A percentile compares a stretch with the other conserved stretches of the same genome.
These are phyloP conservation scores for Sphenodon punctatus DNA, from an alignment of 2,797 vertebrate species.

Conservation along the genomic window DNA sequence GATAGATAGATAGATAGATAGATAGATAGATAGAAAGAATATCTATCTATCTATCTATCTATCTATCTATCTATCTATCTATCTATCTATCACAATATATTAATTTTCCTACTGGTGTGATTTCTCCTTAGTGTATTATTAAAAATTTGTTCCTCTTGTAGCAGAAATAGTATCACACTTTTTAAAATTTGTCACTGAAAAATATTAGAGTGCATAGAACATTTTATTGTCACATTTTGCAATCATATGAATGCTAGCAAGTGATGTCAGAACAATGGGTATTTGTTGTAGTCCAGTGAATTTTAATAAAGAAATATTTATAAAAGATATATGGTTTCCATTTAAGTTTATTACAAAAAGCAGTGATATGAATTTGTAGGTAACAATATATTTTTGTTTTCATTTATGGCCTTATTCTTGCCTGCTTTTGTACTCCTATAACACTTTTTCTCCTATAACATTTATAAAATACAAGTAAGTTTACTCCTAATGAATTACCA, in stretches of 20 bases:
- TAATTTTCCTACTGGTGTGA: no score
- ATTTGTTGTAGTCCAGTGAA: background rate
- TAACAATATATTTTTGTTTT: background rate
- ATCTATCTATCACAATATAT: no score
- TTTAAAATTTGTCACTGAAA: background rate
- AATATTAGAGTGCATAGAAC: background rate
- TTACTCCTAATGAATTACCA: slow-evolving; percentile 15
- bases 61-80: no score
- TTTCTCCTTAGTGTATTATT: background rate
- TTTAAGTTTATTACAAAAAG: background rate
- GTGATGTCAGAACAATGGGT: background rate
- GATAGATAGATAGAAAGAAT: no score
- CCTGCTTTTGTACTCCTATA: background rate
- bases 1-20: no score
- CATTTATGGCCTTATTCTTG: background rate
- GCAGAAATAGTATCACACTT: background rate
- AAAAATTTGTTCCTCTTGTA: background rate
- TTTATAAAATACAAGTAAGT: background rate
- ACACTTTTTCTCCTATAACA: background rate
- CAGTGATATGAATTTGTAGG: background rate
- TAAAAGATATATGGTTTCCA: background rate
- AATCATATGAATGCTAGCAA: background rate
- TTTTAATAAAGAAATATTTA: background rate
- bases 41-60: no score
- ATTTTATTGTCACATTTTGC: background rate